Conservation (phyloP, 2,888 invertebrate genomes). For the Cloeon dipterum region DNA sequence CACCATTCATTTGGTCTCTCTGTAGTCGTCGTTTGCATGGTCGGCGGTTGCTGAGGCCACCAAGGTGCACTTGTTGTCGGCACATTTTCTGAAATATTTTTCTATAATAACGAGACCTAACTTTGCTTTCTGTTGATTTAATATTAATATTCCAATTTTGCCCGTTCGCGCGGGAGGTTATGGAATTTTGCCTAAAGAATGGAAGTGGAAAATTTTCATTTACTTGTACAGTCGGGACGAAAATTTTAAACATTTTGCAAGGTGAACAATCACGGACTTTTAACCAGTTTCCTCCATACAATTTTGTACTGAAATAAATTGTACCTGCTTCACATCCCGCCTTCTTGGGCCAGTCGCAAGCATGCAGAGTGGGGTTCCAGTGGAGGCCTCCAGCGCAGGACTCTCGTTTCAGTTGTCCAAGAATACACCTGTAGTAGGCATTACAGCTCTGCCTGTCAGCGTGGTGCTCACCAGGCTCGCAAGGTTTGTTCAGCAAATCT, state of each 20-base stretch:
- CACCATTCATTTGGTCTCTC: constrained; percentile 7
- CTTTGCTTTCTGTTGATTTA: neutral
- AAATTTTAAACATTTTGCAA: too few relatives aligned
- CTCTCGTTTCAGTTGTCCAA: constrained; percentile 43
- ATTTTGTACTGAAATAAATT: too few relatives aligned
- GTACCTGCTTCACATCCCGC: constrained; percentile 35
- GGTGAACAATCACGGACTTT: too few relatives aligned
- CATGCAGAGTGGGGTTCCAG: constrained; percentile 40
- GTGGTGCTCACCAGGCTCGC: constrained; percentile 22
- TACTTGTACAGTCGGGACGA: too few relatives aligned
- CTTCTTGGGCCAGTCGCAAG: constrained; percentile 60
- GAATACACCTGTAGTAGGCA: constrained; percentile 51
- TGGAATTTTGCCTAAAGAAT: too few relatives aligned
- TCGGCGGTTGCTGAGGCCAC: neutral
- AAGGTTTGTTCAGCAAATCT: constrained; percentile 19
- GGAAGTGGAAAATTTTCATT: too few relatives aligned
- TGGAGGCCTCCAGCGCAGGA: constrained; percentile 59
- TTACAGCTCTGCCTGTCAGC: constrained; percentile 46
- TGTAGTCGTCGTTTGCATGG: constrained; percentile 7
- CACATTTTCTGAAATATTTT: neutral
- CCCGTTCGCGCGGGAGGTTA: too few relatives aligned
- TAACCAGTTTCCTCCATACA: too few relatives aligned
- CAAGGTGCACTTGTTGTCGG: constrained; percentile 7
- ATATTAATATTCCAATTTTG: neutral
- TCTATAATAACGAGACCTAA: neutral